Evolutionary conservation across 2,888 invertebrate species (phyloP).

Genomic region (Coelinius sp.): DNA sequence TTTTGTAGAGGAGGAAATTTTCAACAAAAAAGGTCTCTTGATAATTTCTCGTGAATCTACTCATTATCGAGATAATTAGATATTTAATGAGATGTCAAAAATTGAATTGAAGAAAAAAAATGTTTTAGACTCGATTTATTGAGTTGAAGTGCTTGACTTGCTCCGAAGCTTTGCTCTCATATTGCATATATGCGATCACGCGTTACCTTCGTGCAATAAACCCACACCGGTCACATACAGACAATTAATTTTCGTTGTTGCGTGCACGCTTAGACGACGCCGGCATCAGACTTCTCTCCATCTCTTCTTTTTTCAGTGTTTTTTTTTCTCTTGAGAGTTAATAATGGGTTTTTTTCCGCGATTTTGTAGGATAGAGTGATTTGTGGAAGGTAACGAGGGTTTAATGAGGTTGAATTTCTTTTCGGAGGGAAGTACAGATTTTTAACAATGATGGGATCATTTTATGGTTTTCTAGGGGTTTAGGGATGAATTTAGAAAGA

Average conservation of each 20-base stretch:
- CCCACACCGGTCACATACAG: not conserved
- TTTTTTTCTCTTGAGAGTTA: not conserved
- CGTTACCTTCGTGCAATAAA: constrained; percentile 27
- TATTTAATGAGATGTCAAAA: too few relatives aligned
- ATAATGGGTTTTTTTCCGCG: not conserved
- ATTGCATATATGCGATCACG: constrained; percentile 32
- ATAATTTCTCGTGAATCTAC: too few relatives aligned
- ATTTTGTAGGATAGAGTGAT: not conserved
- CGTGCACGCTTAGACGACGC: constrained; percentile 17
- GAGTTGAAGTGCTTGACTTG: too few relatives aligned
- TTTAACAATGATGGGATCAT: too few relatives aligned
- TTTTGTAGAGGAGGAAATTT: too few relatives aligned
- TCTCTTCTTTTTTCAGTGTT: not conserved
- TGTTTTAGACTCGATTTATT: too few relatives aligned
- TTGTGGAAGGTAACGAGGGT: not conserved
- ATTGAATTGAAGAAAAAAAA: too few relatives aligned
- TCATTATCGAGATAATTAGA: too few relatives aligned
- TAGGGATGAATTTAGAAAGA: too few relatives aligned
- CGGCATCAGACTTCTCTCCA: constrained; percentile 25
- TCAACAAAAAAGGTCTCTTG: too few relatives aligned
- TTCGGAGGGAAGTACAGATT: too few relatives aligned
- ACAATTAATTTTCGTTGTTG: constrained; percentile 30
- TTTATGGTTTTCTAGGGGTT: too few relatives aligned
- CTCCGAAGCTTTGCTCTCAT: constrained; percentile 1
- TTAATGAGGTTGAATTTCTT: not conserved